phyloP scores from a whole-genome alignment of 2,113 vertebrate genomes.

The Nematolebias whitei region DNA sequence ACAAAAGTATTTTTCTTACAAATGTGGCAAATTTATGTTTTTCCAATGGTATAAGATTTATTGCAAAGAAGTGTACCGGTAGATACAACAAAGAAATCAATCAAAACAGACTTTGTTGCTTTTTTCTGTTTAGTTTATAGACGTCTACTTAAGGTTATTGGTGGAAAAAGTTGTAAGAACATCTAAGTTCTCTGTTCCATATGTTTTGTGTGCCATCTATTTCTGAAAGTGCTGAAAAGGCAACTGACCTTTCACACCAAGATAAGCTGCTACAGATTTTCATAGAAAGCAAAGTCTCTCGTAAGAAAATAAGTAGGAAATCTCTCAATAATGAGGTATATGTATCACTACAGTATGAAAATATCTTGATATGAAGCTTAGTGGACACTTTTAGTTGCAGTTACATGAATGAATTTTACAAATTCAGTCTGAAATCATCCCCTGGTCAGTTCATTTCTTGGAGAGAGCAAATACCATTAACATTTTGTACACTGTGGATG shows the following conservation, averaged over 20 bases:
- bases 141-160: no score
- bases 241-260: background rate
- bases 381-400: background rate
- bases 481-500: slow-evolving; percentile 1
- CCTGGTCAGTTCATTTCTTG: slow-evolving; percentile 36
- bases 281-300: background rate
- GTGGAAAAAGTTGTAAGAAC: no score
- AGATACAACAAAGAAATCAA: no score
- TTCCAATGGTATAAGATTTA: no score
- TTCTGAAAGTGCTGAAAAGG: no score
- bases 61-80: no score
- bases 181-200: no score
- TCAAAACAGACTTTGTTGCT: no score
- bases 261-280: background rate
- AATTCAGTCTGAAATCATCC: slow-evolving; percentile 22
- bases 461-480: slow-evolving; percentile 32
- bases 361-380: slow-evolving; percentile 1
- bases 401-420: slow-evolving; percentile 11
- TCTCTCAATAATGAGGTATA: background rate
- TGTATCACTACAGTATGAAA: slow-evolving; percentile 1
- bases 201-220: no score
- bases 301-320: background rate
- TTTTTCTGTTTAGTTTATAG: no score
- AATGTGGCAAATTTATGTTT: no score
- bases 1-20: no score